Evolutionary conservation across 1,140 invertebrate genomes (phyloP), one percentile per base, ranked within the genome.

Genomic region (Drosophila sucinea): DNA sequence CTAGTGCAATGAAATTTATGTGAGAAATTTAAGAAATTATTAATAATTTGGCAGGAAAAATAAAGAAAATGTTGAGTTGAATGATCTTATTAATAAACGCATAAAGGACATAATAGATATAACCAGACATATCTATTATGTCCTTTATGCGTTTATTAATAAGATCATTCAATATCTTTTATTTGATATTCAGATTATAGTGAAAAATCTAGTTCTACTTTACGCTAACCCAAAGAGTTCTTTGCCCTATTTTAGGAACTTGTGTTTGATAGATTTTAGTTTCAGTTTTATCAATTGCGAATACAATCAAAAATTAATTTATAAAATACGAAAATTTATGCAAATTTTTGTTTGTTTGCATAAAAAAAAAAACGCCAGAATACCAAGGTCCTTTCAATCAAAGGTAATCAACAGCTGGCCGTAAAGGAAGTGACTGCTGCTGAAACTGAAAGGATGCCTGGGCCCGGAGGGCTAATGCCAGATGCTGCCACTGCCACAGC

Each of bases 331-430:
- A 47, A 47, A 47, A 47, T 27, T 54, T 69, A 69, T 69, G 67
- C 67, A 69, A 69, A 69, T 69, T 47, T 41, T 55, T 32, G 33
- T 27, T 51, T 51, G 25, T 27, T 51, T 51, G 25, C 44, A 51
- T 8, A 2, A 47, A 47, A 44, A 47, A 25, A 47, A 7, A 23
- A 27, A 47, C 41, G 17, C 6, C 41, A 51, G 44, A 61, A 69
- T 56, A 27, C 66, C 30, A 40, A 68, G 60, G 60, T 56, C 57
- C 10, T n/a, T 33, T 47, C 29, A 4, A 47, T 47, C 11, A 30
- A 62, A 44, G 75, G 77, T 77, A 87, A 89, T 87, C 83, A 87
- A 87, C 83, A 89, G 83, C 83, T 87, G 83, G 83, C 70, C 84
- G 82, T 69, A 87, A 70, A 87, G 83, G 83, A 86, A 89, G 83